Evolutionary conservation across 2,113 vertebrate species (phyloP).

Genomic region (Cyprinodon tularosa): DNA sequence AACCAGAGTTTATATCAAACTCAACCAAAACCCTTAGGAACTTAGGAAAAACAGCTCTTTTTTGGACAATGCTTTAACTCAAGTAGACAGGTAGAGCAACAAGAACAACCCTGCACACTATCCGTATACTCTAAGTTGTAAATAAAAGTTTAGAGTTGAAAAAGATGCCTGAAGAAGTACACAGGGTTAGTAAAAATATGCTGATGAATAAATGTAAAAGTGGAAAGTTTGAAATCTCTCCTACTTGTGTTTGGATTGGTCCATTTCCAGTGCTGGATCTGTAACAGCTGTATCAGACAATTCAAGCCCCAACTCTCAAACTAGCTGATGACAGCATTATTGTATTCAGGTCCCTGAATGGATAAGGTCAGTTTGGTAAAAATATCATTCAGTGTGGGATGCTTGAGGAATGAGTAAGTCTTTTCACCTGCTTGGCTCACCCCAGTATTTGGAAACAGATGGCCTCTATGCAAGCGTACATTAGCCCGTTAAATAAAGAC

Average conservation of each 20-base stretch:
- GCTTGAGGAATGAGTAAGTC: constrained; percentile 38
- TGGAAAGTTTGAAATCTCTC: neutral
- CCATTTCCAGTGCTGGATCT: constrained; percentile 69
- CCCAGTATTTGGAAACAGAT: constrained; percentile 1
- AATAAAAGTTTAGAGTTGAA: too few relatives aligned
- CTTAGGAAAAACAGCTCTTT: too few relatives aligned
- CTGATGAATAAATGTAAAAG: constrained; percentile 1
- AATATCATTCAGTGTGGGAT: constrained; percentile 47
- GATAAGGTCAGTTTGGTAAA: constrained; percentile 43
- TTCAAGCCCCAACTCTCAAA: constrained; percentile 23
- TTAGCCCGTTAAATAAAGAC: constrained; percentile 55
- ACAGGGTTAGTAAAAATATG: neutral
- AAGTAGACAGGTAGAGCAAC: too few relatives aligned
- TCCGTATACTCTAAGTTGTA: too few relatives aligned
- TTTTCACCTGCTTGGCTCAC: constrained; percentile 58
- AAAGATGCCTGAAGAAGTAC: neutral
- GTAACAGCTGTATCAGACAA: constrained; percentile 48
- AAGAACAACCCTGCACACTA: too few relatives aligned
- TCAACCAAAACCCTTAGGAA: neutral
- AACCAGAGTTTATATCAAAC: neutral
- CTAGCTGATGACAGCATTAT: constrained; percentile 69
- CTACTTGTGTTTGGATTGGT: constrained; percentile 67
- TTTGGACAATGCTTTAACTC: too few relatives aligned
- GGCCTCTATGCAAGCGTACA: constrained; percentile 64
- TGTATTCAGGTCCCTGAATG: constrained; percentile 48